Evolutionary conservation across 1,140 invertebrate genomes (phyloP), one percentile per base, ranked within the genome.

Genomic region (Anoplolepis gracilipes): DNA sequence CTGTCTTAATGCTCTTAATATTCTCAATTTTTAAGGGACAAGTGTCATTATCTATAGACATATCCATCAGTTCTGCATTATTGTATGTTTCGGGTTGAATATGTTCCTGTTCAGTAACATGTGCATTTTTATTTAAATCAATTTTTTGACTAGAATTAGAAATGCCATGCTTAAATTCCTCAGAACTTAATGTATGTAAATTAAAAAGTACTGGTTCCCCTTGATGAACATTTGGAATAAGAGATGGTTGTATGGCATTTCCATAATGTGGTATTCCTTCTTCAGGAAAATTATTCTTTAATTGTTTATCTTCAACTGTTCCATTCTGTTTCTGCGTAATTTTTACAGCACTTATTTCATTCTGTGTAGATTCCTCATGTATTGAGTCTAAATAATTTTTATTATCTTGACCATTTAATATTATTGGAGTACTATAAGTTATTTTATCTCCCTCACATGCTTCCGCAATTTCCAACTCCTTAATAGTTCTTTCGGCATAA

Each of bases 121-220:
- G 39, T 30, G 11, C 62, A 22, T 76, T 64, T 25, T 42, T 77
- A 10, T 36, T 33, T 30, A 65, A 13, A 36, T 72, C 59, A 16
- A 64, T 75, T 30, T 70, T 76, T 25, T 85, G 85, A 36, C n/a
- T 61, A 65, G 62, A 61, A 8, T 81, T 65, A 28, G 67, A 30
- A 62, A 30, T 30, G 10, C 70, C 82, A 8, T 90, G 91, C 82
- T 92, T 91, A 16, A 93, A 94, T 36, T 94, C 93, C 7, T 94
- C 92, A 61, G 93, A 94, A 57, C 65, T 90, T 10, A 93, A 53
- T 0, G 91, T 87, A 19, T 88, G 88, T 0, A 91, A 36, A 88
- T 93, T 89, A 8, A 86, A 67, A 46, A 93, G 61, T 69, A 69
- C n/a, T 4, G 78, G 84, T 16, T 61, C 19, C 57, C 85, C 87